Conservation (phyloP, 2,113 vertebrate genomes). For the Urocitellus parryii region DNA sequence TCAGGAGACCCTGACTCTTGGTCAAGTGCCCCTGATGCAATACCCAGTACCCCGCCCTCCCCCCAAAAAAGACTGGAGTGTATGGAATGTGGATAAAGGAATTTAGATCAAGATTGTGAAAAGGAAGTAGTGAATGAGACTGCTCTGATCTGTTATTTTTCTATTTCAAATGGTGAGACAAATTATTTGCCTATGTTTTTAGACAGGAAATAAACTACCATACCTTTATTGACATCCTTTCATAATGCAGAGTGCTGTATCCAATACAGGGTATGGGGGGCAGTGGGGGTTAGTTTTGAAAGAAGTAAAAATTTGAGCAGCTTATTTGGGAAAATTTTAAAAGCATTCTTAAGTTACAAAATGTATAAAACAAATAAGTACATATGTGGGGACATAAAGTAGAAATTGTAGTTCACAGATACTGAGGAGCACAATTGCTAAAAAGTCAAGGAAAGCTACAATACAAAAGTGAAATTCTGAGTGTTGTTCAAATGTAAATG, state of each 20-base stretch:
- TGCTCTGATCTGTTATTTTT: conserved; percentile 19
- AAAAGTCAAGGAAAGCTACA: neutral
- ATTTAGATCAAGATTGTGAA: conserved; percentile 39
- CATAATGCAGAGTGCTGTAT: neutral
- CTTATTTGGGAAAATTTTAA: conserved; percentile 1
- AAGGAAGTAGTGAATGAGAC: neutral
- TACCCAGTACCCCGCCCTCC: no score
- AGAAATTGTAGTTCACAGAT: neutral
- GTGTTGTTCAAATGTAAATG: neutral
- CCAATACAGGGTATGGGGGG: neutral
- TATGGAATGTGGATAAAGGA: neutral
- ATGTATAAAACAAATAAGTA: conserved; percentile 11
- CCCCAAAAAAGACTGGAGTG: no score
- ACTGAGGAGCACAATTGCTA: neutral
- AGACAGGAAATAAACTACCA: neutral
- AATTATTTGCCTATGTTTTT: neutral
- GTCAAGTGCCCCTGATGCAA: no score
- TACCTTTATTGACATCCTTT: neutral
- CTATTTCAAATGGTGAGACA: neutral
- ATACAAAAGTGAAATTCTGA: neutral
- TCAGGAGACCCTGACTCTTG: no score
- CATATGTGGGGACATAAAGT: neutral
- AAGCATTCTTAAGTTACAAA: neutral
- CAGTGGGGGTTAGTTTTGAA: neutral
- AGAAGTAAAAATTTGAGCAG: conserved; percentile 35